Evolutionary conservation across 2,113 vertebrate genomes (phyloP), one percentile per base, ranked within the genome.

Genomic region (Sarotherodon lohbergeri): DNA sequence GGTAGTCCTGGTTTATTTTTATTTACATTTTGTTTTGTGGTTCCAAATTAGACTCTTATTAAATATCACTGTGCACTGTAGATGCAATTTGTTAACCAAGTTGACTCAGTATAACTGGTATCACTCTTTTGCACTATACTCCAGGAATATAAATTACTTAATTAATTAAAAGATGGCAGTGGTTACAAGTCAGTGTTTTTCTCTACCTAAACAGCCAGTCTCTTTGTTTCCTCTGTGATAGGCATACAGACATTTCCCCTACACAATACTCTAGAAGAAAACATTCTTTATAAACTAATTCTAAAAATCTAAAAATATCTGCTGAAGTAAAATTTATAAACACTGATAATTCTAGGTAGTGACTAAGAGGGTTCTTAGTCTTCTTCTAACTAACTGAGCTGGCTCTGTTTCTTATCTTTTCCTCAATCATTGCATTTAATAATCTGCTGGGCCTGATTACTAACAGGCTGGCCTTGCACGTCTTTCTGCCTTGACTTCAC

Each of bases 381-480:
- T 63, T 27, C 10, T 22, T 88, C 27, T 68, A 85, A 54, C 46
- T 34, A 17, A 63, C 46, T 63, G 81, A 85, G 66, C 59, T 50
- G 61, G 17, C 50, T 83, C 48, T 83, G 55, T 61, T 32, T 83
- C 90, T 48, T 29, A 87, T 88, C 85, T 56, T 50, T 22, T 50
- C 7, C 22, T 24, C 71, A 92, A 59, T 83, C 84, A 73, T 89
- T 90, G 68, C 63, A 87, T 92, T 92, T 87, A 93, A 92, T 85
- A 56, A 91, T 36, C 81, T 84, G 59, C 39, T 22, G 43, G 66
- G 83, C 76, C 73, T 94, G 88, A 93, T 95, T 92, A 79, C 90
- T 78, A 90, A 91, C 93, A 94, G 86, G 88, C 83, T 93, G 86
- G 66, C 85, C 39, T 55, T 78, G 82, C 34, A 13, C 63, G 85